Evolutionary conservation across 2,113 vertebrate species (phyloP).

Genomic region (Sylvietta virens): DNA sequence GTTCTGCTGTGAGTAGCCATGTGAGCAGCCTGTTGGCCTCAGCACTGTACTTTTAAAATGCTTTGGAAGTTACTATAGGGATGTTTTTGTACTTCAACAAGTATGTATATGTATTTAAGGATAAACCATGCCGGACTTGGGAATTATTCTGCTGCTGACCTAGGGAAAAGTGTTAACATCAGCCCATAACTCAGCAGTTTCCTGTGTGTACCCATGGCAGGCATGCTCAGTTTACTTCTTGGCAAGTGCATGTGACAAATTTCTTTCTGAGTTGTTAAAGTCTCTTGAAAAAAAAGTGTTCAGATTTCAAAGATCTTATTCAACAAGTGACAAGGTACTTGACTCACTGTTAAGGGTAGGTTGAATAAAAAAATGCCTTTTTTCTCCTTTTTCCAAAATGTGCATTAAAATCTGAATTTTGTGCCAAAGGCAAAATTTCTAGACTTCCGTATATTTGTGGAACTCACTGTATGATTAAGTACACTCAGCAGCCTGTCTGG

Average conservation of each 20-base stretch:
- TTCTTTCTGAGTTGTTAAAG: constrained; percentile 36
- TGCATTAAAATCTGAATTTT: background rate
- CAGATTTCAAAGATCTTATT: background rate
- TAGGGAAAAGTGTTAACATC: background rate
- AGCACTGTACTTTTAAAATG: background rate
- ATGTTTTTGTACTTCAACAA: background rate
- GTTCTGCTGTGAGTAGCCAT: background rate
- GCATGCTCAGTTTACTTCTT: constrained; percentile 63
- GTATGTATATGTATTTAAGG: background rate
- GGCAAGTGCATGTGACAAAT: background rate
- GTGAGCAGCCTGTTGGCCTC: background rate
- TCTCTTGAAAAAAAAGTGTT: background rate
- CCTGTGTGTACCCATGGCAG: background rate
- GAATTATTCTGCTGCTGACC: background rate
- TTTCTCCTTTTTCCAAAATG: background rate
- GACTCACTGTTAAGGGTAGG: background rate
- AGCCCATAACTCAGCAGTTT: background rate
- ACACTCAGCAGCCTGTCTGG: background rate
- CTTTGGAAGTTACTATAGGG: background rate
- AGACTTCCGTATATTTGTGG: background rate
- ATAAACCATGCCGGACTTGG: background rate
- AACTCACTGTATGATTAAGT: background rate
- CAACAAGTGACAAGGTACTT: background rate
- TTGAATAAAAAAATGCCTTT: background rate
- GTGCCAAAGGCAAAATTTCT: background rate